These are phyloP conservation scores for Ctenicera cuprea DNA, from an alignment of 2,888 invertebrate genomes.

Conservation along the genomic window DNA sequence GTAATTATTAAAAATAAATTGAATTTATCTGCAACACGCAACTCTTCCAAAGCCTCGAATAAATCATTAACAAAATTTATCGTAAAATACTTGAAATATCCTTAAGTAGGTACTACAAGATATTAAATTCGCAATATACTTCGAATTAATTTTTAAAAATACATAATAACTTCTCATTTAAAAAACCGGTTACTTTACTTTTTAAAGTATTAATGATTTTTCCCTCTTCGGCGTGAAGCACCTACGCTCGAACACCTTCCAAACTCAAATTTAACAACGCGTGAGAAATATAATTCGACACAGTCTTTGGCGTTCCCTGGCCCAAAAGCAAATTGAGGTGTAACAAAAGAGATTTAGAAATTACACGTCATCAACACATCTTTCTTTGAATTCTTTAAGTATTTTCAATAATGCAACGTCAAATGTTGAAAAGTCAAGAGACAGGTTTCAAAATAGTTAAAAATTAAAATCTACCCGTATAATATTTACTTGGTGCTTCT, in stretches of 20 bases:
- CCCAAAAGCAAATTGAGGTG: conserved; percentile 15
- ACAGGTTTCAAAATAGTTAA: too few relatives aligned
- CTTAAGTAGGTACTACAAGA: neutral
- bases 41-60: too few relatives aligned
- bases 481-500: neutral
- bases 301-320: conserved; percentile 12
- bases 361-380: neutral
- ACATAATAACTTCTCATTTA: conserved; percentile 20
- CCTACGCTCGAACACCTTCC: conserved; percentile 23
- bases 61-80: too few relatives aligned
- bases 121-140: conserved; percentile 1
- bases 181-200: conserved; percentile 7
- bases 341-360: neutral
- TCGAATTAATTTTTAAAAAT: conserved; percentile 16
- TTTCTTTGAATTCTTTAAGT: neutral
- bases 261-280: conserved; percentile 20
- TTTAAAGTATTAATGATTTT: conserved; percentile 12
- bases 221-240: neutral
- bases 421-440: neutral
- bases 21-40: too few relatives aligned
- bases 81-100: too few relatives aligned
- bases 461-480: too few relatives aligned
- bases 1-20: too few relatives aligned
- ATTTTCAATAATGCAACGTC: neutral
- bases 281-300: conserved; percentile 23